A percentile compares a stretch with the other conserved stretches of the same genome.
Evolutionary conservation across 2,888 invertebrate species (phyloP).

Genomic region (Lobophora halterata): DNA sequence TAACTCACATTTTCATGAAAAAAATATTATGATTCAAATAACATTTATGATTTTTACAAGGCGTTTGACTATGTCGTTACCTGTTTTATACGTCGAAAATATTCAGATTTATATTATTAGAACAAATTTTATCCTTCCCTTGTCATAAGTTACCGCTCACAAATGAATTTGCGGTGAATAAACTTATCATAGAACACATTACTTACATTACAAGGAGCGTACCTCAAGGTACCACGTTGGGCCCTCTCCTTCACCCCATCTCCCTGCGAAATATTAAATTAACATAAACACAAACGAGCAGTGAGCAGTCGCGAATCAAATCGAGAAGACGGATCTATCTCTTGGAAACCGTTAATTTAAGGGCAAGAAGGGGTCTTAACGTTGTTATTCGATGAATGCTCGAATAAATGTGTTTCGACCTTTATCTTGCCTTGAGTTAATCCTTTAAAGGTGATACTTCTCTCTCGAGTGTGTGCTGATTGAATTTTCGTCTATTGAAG

Average conservation of each 20-base stretch:
- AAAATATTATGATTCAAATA: too few relatives aligned
- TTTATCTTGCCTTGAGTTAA: conserved; percentile 40
- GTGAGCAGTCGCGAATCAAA: conserved; percentile 58
- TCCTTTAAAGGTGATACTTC: conserved; percentile 33
- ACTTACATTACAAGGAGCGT: conserved; percentile 22
- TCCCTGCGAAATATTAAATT: conserved; percentile 66
- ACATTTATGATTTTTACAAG: too few relatives aligned
- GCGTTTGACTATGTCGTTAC: background rate
- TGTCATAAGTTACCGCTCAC: conserved; percentile 21
- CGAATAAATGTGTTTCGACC: conserved; percentile 56
- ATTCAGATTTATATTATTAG: conserved; percentile 10
- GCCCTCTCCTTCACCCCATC: conserved; percentile 29
- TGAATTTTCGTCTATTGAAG: conserved; percentile 29
- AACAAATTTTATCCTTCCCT: conserved; percentile 10
- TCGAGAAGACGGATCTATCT: conserved; percentile 68
- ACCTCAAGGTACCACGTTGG: conserved; percentile 25
- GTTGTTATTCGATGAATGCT: conserved; percentile 53
- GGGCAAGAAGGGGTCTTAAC: conserved; percentile 32
- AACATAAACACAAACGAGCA: conserved; percentile 65
- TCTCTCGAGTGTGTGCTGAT: conserved; percentile 31
- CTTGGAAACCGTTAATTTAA: conserved; percentile 70
- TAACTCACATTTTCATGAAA: too few relatives aligned
- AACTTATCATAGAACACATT: conserved; percentile 14
- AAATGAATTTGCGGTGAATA: conserved; percentile 20
- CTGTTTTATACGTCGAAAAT: background rate